phyloP scores from a whole-genome alignment of 2,888 invertebrate genomes.

The Sympetrum striolatum region DNA sequence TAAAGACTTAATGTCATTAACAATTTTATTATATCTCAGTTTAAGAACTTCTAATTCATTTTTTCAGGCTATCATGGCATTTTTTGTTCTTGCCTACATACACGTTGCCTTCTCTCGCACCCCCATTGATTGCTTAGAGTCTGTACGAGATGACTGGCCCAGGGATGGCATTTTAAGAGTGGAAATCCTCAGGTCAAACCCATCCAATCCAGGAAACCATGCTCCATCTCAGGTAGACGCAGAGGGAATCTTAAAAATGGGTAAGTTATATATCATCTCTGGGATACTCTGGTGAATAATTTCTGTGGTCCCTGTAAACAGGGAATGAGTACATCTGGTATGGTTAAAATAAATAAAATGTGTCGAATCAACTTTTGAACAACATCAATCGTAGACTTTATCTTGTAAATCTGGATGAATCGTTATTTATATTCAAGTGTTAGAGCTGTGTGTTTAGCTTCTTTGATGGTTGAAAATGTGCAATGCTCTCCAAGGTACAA shows the following conservation, averaged over 20 bases:
- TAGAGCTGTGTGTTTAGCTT: too few species aligned
- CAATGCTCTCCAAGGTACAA: too few species aligned
- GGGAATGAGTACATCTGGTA: too few species aligned
- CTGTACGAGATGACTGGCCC: conserved; percentile 90
- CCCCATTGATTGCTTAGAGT: conserved; percentile 91
- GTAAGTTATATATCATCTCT: neutral
- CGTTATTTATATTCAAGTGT: too few species aligned
- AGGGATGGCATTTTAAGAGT: conserved; percentile 92
- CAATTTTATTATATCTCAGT: neutral
- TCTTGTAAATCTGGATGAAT: too few species aligned
- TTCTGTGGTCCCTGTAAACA: too few species aligned
- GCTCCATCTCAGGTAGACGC: conserved; percentile 9
- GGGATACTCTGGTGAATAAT: too few species aligned
- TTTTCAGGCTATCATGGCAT: conserved; percentile 77
- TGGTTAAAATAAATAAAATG: too few species aligned
- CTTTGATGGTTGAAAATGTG: too few species aligned
- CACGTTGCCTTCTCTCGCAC: conserved; percentile 92
- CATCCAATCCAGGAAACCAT: neutral
- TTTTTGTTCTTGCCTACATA: conserved; percentile 92
- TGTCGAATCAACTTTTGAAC: too few species aligned
- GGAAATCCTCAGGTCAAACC: conserved; percentile 71
- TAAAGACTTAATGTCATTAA: too few species aligned
- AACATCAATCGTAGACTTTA: too few species aligned
- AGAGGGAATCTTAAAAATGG: conserved; percentile 32
- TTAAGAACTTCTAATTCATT: conserved; percentile 54